Evolutionary conservation across 2,113 vertebrate genomes (phyloP), one percentile per base, ranked within the genome.

Genomic region (Harpagus bidentatus): DNA sequence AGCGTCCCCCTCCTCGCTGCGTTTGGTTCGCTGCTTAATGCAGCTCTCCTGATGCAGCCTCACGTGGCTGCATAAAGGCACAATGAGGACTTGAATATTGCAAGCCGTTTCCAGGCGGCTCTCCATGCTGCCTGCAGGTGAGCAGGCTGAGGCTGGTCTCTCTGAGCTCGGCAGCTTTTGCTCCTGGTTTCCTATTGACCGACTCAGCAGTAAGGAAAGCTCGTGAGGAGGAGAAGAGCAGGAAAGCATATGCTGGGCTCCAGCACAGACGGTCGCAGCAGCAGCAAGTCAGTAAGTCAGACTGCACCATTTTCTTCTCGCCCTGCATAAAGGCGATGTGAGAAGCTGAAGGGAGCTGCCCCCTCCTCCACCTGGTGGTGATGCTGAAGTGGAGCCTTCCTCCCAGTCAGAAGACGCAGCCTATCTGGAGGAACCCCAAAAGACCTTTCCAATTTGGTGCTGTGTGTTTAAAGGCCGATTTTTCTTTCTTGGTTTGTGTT

Each of bases 281-380:
- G 96, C 97, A 86, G 95, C 96, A 59, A 98, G 97, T 94, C 98
- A 94, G 83, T 96, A 95, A 98, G 97, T 93, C 96, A 98, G 98
- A 98, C 98, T 98, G 98, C 98, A 99, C 98, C 98, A 99, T 98
- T 98, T 98, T 98, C 96, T 94, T 95, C 97, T 95, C 97, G 69
- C 96, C 96, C 98, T 88, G 98, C 97, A 65, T 74, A 78, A 97
- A 97, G 95, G 97, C 98, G 93, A 96, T 96, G 97, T 93, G 97
- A 97, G 95, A 66, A 97, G 96, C 96, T 58, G 95, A 78, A 72
- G 65, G 76, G 89, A 95, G 89, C 96, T 88, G 77, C 92, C 66
- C 58, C 95, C 96, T 96, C 96, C 96, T 90, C 72, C 86, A 8
- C 91, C 87, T 22, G 56, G 78, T 40, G 88, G 67, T 73, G 95